Conservation (phyloP, 2,888 invertebrate species). For the Lamproptera curius region DNA sequence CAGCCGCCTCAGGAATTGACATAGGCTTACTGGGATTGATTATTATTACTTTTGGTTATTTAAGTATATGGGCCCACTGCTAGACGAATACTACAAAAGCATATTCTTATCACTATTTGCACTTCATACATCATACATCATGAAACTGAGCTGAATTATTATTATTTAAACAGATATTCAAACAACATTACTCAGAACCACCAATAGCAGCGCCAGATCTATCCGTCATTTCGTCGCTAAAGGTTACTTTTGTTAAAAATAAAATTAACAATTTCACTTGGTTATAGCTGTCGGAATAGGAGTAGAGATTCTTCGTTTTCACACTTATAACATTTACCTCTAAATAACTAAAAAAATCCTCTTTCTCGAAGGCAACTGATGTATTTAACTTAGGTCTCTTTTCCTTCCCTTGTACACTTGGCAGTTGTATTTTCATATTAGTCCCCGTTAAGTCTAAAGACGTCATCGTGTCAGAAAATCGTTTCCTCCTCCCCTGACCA, state of each 20-base stretch:
- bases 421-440: conserved; percentile 55
- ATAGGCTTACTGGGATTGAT: no score
- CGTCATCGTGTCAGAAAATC: conserved; percentile 52
- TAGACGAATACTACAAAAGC: no score
- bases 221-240: neutral
- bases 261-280: no score
- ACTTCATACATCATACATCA: no score
- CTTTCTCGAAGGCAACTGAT: conserved; percentile 43
- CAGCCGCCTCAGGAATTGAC: no score
- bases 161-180: neutral
- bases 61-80: no score
- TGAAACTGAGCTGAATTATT: neutral
- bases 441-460: conserved; percentile 51
- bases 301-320: no score
- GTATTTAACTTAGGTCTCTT: conserved; percentile 46
- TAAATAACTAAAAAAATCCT: conserved; percentile 62
- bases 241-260: neutral
- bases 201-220: neutral
- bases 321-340: conserved; percentile 58
- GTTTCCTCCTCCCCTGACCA: conserved; percentile 53
- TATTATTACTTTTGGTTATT: no score
- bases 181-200: neutral
- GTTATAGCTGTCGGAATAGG: no score
- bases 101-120: no score
- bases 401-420: conserved; percentile 42